A percentile compares a stretch with the other conserved stretches of the same genome.
phyloP scores from a whole-genome alignment of 2,797 vertebrate genomes.

The Tokudaia muenninki region DNA sequence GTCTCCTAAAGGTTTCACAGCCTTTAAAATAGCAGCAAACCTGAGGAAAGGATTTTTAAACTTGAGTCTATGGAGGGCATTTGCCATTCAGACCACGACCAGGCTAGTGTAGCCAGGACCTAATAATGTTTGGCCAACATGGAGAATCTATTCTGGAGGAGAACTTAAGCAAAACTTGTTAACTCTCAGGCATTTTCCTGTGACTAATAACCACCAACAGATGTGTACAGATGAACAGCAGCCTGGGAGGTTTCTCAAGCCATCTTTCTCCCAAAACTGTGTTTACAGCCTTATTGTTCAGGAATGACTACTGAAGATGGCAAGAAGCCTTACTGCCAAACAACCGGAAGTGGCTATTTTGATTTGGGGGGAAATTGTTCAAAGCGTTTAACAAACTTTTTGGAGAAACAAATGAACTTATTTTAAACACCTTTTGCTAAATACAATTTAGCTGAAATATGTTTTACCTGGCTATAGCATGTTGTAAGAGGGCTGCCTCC shows the following conservation, averaged over 20 bases:
- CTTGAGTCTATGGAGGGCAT: not conserved
- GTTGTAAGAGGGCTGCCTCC: not conserved
- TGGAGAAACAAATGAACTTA: constrained; percentile 3
- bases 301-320: constrained; percentile 20
- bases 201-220: constrained; percentile 74
- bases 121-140: not conserved
- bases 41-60: not conserved
- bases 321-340: not conserved
- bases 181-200: constrained; percentile 54
- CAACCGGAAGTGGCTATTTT: not conserved
- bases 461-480: not conserved
- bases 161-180: constrained; percentile 49
- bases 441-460: not conserved
- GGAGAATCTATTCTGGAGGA: constrained; percentile 28
- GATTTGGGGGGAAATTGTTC: not conserved
- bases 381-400: not conserved
- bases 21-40: not conserved
- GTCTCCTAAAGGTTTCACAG: not conserved
- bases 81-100: not conserved
- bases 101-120: not conserved
- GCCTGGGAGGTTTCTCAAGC: constrained; percentile 55
- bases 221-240: constrained; percentile 67
- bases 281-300: constrained; percentile 50
- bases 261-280: not conserved
- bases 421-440: not conserved